phyloP scores from a whole-genome alignment of 1,140 invertebrate species.

The Papilio polyxenes region DNA sequence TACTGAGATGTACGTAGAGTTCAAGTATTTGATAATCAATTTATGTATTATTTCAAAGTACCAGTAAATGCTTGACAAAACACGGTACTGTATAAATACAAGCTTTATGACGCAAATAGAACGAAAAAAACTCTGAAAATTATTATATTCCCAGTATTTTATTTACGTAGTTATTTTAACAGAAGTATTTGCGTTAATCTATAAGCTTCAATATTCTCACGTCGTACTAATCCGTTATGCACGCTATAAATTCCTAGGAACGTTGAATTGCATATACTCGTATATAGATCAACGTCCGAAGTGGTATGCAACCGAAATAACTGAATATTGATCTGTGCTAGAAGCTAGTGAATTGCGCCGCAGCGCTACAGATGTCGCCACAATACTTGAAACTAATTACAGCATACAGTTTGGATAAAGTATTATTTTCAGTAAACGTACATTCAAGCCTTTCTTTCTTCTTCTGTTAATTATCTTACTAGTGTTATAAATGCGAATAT shows the following conservation, averaged over 20 bases:
- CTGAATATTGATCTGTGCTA: neutral
- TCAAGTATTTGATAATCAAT: neutral
- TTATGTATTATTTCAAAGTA: neutral
- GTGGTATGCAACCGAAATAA: conserved; percentile 8
- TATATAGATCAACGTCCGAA: neutral
- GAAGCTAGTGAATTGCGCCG: neutral
- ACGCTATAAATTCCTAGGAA: neutral
- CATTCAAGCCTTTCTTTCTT: no score
- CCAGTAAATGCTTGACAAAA: neutral
- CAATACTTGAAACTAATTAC: no score
- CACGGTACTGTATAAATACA: neutral
- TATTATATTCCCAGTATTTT: no score
- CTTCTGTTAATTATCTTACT: no score
- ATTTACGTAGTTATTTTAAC: no score
- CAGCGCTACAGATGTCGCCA: neutral
- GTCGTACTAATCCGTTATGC: neutral
- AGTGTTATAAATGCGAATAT: no score
- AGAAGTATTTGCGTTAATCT: neutral
- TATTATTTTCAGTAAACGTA: no score
- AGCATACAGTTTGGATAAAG: no score
- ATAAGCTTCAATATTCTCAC: neutral
- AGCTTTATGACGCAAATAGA: neutral
- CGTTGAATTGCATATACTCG: neutral
- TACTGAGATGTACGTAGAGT: neutral
- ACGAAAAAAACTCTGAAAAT: neutral